Evolutionary conservation across 2,888 invertebrate genomes (phyloP).

Genomic region (Plagiodera versicolora): DNA sequence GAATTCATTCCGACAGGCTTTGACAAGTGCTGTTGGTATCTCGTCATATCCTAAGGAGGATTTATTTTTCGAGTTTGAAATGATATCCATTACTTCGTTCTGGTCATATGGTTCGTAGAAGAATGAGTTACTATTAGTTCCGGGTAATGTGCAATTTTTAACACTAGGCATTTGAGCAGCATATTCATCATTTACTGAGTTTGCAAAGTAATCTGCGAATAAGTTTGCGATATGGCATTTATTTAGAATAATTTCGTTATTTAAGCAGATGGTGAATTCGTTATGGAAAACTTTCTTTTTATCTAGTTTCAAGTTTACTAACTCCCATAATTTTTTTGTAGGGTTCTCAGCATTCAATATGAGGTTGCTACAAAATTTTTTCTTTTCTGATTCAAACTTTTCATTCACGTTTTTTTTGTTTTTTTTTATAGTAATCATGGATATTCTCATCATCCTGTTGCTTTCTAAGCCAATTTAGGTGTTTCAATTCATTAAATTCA

Average conservation of each 20-base stretch:
- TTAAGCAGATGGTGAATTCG: constrained; percentile 8
- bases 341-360: constrained; percentile 5
- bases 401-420: neutral
- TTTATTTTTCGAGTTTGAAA: constrained; percentile 6
- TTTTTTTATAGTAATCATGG: constrained; percentile 1
- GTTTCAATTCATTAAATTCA: constrained; percentile 2
- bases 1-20: too few relatives aligned
- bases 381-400: constrained; percentile 2
- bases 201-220: constrained; percentile 5
- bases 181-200: constrained; percentile 8
- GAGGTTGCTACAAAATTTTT: neutral
- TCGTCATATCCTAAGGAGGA: constrained; percentile 3
- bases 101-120: constrained; percentile 6
- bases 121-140: neutral
- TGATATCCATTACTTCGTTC: constrained; percentile 5
- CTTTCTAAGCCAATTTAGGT: constrained; percentile 1
- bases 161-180: too few relatives aligned
- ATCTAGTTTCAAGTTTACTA: constrained; percentile 1
- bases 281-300: constrained; percentile 2
- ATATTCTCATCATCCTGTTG: constrained; percentile 7
- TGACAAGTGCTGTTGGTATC: too few relatives aligned
- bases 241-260: constrained; percentile 3
- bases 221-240: constrained; percentile 6
- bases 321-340: constrained; percentile 5
- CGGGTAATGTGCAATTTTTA: constrained; percentile 3